These are phyloP conservation scores for Danio tinwini DNA, from an alignment of 2,797 vertebrate species.

Conservation along the genomic window DNA sequence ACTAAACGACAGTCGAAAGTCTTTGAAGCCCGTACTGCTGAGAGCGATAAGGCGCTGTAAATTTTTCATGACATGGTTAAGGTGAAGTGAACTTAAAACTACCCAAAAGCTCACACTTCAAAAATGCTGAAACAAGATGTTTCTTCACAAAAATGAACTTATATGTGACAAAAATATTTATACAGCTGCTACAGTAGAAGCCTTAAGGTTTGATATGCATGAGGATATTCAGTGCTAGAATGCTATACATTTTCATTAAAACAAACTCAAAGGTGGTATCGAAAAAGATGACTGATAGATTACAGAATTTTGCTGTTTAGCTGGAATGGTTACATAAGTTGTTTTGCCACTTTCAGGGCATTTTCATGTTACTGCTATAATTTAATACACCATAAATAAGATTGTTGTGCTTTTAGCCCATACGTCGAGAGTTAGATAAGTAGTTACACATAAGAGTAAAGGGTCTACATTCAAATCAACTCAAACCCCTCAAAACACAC, in stretches of 20 bases:
- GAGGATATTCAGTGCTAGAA: neutral
- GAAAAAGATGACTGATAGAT: neutral
- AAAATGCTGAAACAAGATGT: conserved; percentile 23
- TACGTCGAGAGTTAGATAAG: neutral
- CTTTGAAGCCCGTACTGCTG: conserved; percentile 35
- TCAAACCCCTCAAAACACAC: neutral
- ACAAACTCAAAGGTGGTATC: neutral
- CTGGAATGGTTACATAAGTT: neutral
- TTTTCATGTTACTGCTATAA: neutral
- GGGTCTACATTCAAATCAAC: neutral
- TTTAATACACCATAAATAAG: neutral
- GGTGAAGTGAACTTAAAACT: conserved; percentile 11
- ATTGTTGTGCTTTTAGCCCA: no score
- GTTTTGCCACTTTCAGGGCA: neutral
- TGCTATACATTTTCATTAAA: neutral
- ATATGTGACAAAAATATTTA: conserved; percentile 2
- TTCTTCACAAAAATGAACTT: neutral
- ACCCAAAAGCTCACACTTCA: neutral
- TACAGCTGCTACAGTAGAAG: neutral
- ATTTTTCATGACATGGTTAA: conserved; percentile 42
- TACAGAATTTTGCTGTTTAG: neutral
- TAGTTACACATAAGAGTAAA: neutral
- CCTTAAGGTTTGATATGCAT: neutral
- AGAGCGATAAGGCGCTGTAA: conserved; percentile 17
- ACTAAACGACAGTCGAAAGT: conserved; percentile 8